Conservation (phyloP, 1,140 invertebrate species). For the Phymastichus coffea region DNA sequence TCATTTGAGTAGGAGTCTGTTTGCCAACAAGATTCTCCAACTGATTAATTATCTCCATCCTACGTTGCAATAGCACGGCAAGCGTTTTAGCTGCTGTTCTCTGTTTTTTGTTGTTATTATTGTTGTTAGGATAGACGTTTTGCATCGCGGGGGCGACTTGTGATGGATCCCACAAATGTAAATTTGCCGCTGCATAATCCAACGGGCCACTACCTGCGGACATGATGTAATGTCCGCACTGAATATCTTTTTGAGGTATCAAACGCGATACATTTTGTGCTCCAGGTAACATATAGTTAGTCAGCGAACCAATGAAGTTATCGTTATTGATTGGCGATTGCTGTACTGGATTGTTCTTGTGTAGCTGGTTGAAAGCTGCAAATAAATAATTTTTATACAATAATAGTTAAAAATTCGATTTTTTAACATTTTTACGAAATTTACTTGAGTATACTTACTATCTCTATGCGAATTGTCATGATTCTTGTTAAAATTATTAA, state of each 20-base stretch:
- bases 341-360: conserved; percentile 40
- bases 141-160: conserved; percentile 42
- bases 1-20: conserved; percentile 52
- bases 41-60: conserved; percentile 67
- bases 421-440: not conserved
- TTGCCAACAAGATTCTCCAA: conserved; percentile 66
- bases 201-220: conserved; percentile 40
- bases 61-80: conserved; percentile 65
- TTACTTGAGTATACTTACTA: conserved; percentile 34
- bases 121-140: conserved; percentile 40
- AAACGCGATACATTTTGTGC: conserved; percentile 42
- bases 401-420: not conserved
- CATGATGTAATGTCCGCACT: conserved; percentile 50
- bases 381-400: not conserved
- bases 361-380: conserved; percentile 43
- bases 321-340: conserved; percentile 44
- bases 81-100: conserved; percentile 60
- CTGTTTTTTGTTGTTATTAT: conserved; percentile 39
- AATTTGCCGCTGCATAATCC: conserved; percentile 44
- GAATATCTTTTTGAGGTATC: conserved; percentile 45
- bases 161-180: conserved; percentile 47
- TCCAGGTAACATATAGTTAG: conserved; percentile 46
- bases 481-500: conserved; percentile 44
- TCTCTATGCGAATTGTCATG: conserved; percentile 43
- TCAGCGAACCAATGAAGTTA: conserved; percentile 47